Percentiles rank a stretch among this genome's conserved stretches.
Evolutionary conservation across 2,797 vertebrate species (phyloP).

Genomic region (Oryzias sinensis): DNA sequence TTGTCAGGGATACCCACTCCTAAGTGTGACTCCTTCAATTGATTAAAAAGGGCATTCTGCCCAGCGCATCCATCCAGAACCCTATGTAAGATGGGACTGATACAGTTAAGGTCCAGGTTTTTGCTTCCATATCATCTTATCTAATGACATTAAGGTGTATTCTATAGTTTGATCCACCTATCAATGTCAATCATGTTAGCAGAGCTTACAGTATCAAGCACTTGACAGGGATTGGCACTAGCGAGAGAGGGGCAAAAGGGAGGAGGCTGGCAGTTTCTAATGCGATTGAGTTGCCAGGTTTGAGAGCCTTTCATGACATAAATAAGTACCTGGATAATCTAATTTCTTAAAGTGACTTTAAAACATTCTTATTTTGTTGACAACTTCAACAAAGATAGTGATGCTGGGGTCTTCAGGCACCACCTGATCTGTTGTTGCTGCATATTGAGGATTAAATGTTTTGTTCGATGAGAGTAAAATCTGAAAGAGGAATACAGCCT

Average conservation of each 20-base stretch:
- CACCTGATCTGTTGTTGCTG: conserved; percentile 27
- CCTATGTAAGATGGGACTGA: conserved; percentile 57
- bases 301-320: conserved; percentile 79
- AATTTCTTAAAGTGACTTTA: conserved; percentile 81
- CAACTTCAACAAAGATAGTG: conserved; percentile 75
- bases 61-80: conserved; percentile 53
- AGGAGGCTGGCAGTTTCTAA: conserved; percentile 51
- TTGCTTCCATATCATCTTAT: conserved; percentile 61
- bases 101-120: conserved; percentile 56
- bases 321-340: conserved; percentile 80
- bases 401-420: conserved; percentile 67
- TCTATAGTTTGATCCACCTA: conserved; percentile 66
- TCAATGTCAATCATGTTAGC: conserved; percentile 74
- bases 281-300: conserved; percentile 67
- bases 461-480: conserved; percentile 46
- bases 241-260: conserved; percentile 6
- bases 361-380: conserved; percentile 84
- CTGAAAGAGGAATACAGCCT: conserved; percentile 33
- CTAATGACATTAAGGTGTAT: conserved; percentile 68
- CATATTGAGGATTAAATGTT: conserved; percentile 51
- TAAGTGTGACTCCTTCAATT: conserved; percentile 44
- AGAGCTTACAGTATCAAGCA: conserved; percentile 34
- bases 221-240: conserved; percentile 34
- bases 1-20: not conserved
- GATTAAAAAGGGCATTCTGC: conserved; percentile 50